A percentile compares a stretch with the other conserved stretches of the same genome.
Conservation (phyloP, 1,140 invertebrate genomes). For the Papilio helenus region DNA sequence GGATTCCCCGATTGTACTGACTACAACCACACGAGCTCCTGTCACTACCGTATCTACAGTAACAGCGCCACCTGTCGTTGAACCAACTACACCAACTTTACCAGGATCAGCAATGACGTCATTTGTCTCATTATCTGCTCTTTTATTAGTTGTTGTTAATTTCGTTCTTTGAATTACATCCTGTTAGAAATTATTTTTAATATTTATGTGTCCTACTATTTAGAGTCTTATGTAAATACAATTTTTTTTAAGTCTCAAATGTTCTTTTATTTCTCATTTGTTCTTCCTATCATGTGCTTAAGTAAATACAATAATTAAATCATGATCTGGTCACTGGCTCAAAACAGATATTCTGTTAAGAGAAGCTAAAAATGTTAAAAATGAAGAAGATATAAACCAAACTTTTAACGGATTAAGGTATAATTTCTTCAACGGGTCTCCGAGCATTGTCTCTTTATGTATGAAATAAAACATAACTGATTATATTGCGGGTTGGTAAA, state of each 20-base stretch:
- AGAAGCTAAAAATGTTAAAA: too few species aligned
- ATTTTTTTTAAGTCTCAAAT: background rate
- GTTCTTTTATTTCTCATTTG: slow-evolving; percentile 9
- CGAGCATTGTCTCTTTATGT: background rate
- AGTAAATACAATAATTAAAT: background rate
- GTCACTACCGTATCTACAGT: slow-evolving; percentile 41
- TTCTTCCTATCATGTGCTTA: background rate
- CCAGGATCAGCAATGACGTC: slow-evolving; percentile 56
- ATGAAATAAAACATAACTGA: background rate
- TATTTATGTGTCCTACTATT: slow-evolving; percentile 3
- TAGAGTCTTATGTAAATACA: slow-evolving; percentile 21
- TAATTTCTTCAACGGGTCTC: background rate
- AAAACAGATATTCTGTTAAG: too few species aligned
- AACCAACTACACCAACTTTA: slow-evolving; percentile 47
- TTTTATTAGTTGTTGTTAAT: slow-evolving; percentile 49
- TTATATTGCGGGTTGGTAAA: background rate
- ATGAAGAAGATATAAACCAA: too few species aligned
- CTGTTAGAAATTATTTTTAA: slow-evolving; percentile 30
- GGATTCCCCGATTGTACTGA: slow-evolving; percentile 43
- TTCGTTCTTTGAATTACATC: slow-evolving; percentile 49
- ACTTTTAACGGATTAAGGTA: background rate
- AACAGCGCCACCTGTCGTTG: slow-evolving; percentile 37
- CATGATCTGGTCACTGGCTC: too few species aligned
- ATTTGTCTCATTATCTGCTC: slow-evolving; percentile 48
- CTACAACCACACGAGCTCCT: slow-evolving; percentile 37